Evolutionary conservation across 1,140 invertebrate species (phyloP), one percentile per base, ranked within the genome.

Genomic region (Saccostrea echinata): DNA sequence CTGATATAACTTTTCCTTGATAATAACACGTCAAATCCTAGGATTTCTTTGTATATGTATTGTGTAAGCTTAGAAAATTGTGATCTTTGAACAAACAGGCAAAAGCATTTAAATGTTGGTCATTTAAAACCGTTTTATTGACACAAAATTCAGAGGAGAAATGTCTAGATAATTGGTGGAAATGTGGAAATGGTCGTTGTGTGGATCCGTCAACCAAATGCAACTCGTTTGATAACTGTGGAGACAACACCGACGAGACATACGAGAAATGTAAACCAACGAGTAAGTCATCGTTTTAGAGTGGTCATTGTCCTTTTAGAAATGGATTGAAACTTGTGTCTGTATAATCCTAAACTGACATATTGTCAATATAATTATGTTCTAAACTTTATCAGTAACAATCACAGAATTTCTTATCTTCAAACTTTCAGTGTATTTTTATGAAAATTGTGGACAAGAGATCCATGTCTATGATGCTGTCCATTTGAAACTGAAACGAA

Each of bases 201-300:
- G 51, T 83, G 18, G 51, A 83, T 51, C 51, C 81, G 3, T n/a
- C 35, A n/a, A 51, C 24, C 12, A 51, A 53, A 24, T 83, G 81
- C 81, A 53, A 83, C 51, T 12, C 35, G 8, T 83, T 83, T 83
- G 81, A 83, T 24, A 83, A 83, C 24, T 83, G 81, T 21, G 81
- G 81, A 83, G 81, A 83, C 43, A 83, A 83, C 18, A 83, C 35
- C 3, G 81, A 83, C 21, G 81, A 83, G 30, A 51, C 35, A 3
- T 83, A 83, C 81, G 81, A 83, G 35, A 83, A 53, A 21, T 83
- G 81, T 21, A 51, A 83, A 83, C 81, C 81, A 8, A 53, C 35
- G 21, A 53, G 81, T 83, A 52, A 53, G 24, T n/a, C 9, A 52
- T 51, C 16, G 4, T 52, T 83, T 83, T 9, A 43, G 43, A 43